phyloP scores from a whole-genome alignment of 1,140 invertebrate species.

The Drosophila varians region DNA sequence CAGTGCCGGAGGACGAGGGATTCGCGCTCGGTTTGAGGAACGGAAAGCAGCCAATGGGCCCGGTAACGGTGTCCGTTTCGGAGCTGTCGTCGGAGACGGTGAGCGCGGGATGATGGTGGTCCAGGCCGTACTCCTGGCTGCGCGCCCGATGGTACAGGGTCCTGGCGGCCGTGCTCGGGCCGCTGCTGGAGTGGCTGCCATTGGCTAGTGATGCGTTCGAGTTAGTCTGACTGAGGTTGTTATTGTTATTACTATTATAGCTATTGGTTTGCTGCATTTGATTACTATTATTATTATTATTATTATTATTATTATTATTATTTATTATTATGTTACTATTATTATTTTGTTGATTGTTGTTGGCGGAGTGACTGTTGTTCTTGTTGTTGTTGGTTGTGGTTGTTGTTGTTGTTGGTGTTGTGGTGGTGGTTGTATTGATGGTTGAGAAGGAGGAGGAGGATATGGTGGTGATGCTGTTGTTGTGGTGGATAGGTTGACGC shows the following conservation, averaged over 20 bases:
- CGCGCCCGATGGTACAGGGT: slow-evolving; percentile 57
- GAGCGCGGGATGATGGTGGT: slow-evolving; percentile 27
- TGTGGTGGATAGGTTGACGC: slow-evolving; percentile 37
- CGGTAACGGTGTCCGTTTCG: slow-evolving; percentile 59
- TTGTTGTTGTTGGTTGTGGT: not conserved
- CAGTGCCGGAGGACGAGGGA: not conserved
- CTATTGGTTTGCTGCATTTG: slow-evolving; percentile 23
- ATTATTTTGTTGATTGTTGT: slow-evolving; percentile 32
- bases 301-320: slow-evolving; percentile 15
- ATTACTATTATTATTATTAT: slow-evolving; percentile 31
- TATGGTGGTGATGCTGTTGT: slow-evolving; percentile 22
- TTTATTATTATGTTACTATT: slow-evolving; percentile 32
- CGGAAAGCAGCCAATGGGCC: slow-evolving; percentile 66
- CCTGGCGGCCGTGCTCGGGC: slow-evolving; percentile 15
- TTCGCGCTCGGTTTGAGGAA: slow-evolving; percentile 43
- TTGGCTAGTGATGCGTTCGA: slow-evolving; percentile 39
- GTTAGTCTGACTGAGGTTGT: slow-evolving; percentile 53
- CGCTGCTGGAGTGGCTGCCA: slow-evolving; percentile 28
- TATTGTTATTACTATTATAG: slow-evolving; percentile 21
- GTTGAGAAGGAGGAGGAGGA: slow-evolving; percentile 4
- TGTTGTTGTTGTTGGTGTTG: slow-evolving; percentile 10
- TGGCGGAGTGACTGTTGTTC: slow-evolving; percentile 13
- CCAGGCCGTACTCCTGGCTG: slow-evolving; percentile 61
- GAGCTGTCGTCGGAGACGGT: slow-evolving; percentile 53
- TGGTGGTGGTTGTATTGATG: slow-evolving; percentile 14